phyloP scores from a whole-genome alignment of 2,888 invertebrate genomes.

The Tridacna gigas region DNA sequence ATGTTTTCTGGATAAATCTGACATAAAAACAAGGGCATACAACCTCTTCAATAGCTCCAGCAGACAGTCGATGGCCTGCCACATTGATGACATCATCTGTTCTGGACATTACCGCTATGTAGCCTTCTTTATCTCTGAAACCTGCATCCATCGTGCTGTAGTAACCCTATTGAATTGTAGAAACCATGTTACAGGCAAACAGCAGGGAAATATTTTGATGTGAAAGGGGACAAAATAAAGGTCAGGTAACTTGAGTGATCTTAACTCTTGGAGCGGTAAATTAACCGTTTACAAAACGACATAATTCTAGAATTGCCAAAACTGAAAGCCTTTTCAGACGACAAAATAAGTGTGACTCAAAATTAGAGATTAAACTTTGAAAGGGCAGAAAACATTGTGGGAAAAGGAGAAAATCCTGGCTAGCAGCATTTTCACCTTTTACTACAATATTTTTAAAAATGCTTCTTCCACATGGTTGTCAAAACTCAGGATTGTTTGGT shows the following conservation, averaged over 20 bases:
- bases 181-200: too few species aligned
- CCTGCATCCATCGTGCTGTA: constrained; percentile 90
- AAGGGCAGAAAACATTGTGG: not conserved
- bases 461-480: not conserved
- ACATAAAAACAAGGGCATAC: not conserved
- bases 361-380: too few species aligned
- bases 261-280: too few species aligned
- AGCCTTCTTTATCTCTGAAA: constrained; percentile 92
- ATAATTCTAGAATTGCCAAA: too few species aligned
- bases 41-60: constrained; percentile 93
- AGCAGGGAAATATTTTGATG: too few species aligned
- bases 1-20: too few species aligned
- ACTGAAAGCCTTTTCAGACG: too few species aligned
- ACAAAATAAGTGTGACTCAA: too few species aligned
- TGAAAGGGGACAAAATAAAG: too few species aligned
- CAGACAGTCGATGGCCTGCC: constrained; percentile 95
- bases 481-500: too few species aligned
- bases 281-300: too few species aligned
- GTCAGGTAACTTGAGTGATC: too few species aligned
- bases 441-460: not conserved
- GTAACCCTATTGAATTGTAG: constrained; percentile 88
- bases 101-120: constrained; percentile 94
- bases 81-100: constrained; percentile 98
- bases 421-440: not conserved
- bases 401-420: not conserved